Conservation (phyloP, 2,888 invertebrate species). For the Taphrorychus bicolor region DNA sequence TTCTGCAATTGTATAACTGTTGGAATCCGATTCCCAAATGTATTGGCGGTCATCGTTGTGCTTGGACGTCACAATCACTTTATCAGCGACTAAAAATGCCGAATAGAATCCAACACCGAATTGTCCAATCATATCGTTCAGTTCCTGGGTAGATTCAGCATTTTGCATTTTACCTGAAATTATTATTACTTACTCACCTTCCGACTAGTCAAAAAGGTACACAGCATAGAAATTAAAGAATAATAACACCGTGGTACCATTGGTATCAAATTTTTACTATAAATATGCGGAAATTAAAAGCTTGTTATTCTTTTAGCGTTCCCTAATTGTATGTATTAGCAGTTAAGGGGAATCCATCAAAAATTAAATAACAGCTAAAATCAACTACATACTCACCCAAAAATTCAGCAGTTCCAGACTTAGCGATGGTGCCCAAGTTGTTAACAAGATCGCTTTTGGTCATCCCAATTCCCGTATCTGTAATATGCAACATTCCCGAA, state of each 20-base stretch:
- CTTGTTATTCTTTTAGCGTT: no score
- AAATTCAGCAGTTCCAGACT: constrained; percentile 42
- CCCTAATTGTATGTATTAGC: no score
- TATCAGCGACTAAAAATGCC: constrained; percentile 93
- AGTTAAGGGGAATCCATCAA: no score
- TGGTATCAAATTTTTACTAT: no score
- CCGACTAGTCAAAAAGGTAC: no score
- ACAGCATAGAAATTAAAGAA: no score
- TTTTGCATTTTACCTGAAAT: constrained; percentile 78
- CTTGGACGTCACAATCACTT: constrained; percentile 94
- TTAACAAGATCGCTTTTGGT: constrained; percentile 90
- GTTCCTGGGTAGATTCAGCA: constrained; percentile 70
- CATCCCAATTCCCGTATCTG: constrained; percentile 98
- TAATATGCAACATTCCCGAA: constrained; percentile 88
- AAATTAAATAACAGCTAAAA: no score
- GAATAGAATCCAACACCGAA: constrained; percentile 99
- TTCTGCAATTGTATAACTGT: constrained; percentile 84
- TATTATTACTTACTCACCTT: no score
- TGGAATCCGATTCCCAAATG: constrained; percentile 98
- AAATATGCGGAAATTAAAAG: no score
- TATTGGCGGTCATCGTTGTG: constrained; percentile 93
- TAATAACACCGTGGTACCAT: no score
- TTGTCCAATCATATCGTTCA: constrained; percentile 98
- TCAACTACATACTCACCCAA: no score
- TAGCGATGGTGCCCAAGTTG: constrained; percentile 77